Base-by-base conservation (phyloP, 2,888 invertebrate genomes). In the Girardia tigrina region DNA sequence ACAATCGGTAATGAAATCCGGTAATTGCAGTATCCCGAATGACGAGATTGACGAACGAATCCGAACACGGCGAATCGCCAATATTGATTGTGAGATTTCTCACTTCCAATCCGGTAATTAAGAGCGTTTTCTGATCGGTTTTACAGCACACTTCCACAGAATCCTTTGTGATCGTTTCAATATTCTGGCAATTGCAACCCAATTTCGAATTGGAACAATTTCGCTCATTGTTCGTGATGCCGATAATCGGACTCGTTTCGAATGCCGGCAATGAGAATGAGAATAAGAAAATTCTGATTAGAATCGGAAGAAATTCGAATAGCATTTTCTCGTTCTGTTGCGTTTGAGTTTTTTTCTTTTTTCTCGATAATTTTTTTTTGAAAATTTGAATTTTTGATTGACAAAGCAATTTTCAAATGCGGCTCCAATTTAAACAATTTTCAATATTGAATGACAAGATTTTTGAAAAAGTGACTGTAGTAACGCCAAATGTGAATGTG, bases 381-480 rank as follows among this genome's bases (percentile, higher is more conserved):
- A n/a, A n/a, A n/a, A n/a, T n/a, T n/a, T n/a, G n/a, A n/a, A 56
- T 12, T 56, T 56, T 56, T 56, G 56, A 56, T 56, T 56, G 56
- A 56, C 56, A 56, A 56, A 56, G 56, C 56, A 16, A 56, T 20
- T 56, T n/a, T n/a, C n/a, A 2, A 56, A 56, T 56, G 56, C 56
- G 56, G 56, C 23, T 23, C 56, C 56, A 8, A 56, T 56, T 56
- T 56, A 56, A 56, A 56, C 56, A 56, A 56, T 8, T 56, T 56
- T 56, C 56, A 56, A 56, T 56, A 56, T 56, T 56, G 56, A 56
- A 56, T 56, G 56, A 56, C 56, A 56, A 56, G 56, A 56, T 56
- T 16, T n/a, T n/a, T 56, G 23, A 56, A 56, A 56, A 20, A 36
- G 36, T 36, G 36, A 36, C 8, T 36, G 36, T 16, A 36, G 16